Evolutionary conservation across 2,888 invertebrate genomes (phyloP).

Genomic region (Eupithecia subfuscata): DNA sequence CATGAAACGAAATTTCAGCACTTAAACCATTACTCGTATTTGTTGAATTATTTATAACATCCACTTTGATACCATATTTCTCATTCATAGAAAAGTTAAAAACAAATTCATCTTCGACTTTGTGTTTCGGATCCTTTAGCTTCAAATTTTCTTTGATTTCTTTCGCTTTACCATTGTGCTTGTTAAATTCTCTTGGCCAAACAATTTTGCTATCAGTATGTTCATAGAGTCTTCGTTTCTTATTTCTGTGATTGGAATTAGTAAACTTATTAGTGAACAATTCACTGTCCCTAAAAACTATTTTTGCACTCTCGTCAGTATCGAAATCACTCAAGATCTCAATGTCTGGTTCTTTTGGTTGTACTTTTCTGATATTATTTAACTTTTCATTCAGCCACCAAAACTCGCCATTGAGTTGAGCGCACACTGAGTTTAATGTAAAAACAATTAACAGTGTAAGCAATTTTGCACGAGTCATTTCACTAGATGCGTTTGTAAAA

Average conservation of each 20-base stretch:
- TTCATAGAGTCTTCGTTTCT: conserved; percentile 42
- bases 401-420: conserved; percentile 73
- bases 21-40: conserved; percentile 28
- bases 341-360: conserved; percentile 58
- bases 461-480: conserved; percentile 55
- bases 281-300: conserved; percentile 64
- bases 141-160: conserved; percentile 22
- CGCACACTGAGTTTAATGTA: conserved; percentile 50
- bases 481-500: conserved; percentile 48
- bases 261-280: conserved; percentile 31
- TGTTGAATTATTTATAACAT: conserved; percentile 20
- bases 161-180: conserved; percentile 18
- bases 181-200: conserved; percentile 42
- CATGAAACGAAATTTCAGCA: conserved; percentile 22
- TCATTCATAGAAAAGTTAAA: conserved; percentile 40
- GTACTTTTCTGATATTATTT: conserved; percentile 53
- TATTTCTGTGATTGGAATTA: conserved; percentile 32
- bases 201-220: conserved; percentile 43
- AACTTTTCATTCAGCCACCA: conserved; percentile 75
- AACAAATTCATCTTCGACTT: conserved; percentile 36
- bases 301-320: conserved; percentile 69
- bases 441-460: conserved; percentile 52
- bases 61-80: conserved; percentile 18
- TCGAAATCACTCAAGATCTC: conserved; percentile 67
- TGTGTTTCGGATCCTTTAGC: conserved; percentile 23